phyloP scores from a whole-genome alignment of 2,113 vertebrate genomes.

The Scolopax mira region DNA sequence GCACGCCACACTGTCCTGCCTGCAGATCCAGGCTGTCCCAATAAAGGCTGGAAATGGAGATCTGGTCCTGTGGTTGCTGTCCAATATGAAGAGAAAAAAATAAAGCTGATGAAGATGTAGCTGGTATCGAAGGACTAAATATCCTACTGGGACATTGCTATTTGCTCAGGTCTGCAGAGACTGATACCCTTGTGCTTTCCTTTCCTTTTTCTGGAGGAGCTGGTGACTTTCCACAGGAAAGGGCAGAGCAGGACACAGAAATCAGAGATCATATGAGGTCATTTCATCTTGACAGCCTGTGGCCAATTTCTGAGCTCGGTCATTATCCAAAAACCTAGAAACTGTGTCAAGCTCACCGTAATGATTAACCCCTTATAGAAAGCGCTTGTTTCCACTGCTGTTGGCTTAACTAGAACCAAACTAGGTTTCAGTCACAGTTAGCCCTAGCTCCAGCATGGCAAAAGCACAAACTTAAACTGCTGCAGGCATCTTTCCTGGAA shows the following conservation, averaged over 20 bases:
- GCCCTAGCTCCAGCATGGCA: background rate
- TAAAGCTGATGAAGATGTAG: background rate
- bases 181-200: background rate
- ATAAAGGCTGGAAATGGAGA: background rate
- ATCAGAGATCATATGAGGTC: background rate
- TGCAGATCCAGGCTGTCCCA: background rate
- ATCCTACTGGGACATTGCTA: background rate
- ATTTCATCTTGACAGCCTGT: background rate
- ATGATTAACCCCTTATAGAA: conserved; percentile 1
- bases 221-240: background rate
- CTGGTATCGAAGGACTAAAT: background rate
- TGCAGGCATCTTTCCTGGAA: background rate
- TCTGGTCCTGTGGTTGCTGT: background rate
- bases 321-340: conserved; percentile 37
- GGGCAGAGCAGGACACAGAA: conserved; percentile 28
- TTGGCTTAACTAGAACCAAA: background rate
- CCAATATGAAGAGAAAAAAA: background rate
- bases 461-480: background rate
- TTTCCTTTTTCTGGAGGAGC: background rate
- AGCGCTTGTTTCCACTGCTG: background rate
- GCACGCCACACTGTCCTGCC: rapidly evolving
- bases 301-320: background rate
- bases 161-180: background rate
- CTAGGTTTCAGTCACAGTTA: background rate
- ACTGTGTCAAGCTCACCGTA: background rate